Percentiles rank a stretch among this genome's conserved stretches.
Conservation (phyloP, 1,140 invertebrate genomes). For the Druon quercuslanigerum region DNA sequence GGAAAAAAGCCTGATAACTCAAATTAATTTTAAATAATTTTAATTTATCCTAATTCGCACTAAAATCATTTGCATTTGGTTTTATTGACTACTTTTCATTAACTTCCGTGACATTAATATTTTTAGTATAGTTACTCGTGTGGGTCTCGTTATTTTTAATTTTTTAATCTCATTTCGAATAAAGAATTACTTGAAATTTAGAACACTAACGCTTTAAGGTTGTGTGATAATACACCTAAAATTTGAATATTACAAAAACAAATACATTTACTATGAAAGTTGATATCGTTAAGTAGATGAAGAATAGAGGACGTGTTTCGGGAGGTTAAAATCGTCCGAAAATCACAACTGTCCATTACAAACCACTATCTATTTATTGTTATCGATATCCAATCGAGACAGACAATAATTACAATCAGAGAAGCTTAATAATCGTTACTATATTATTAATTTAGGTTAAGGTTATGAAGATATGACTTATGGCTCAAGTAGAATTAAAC, state of each 20-base stretch:
- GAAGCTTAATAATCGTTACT: constrained; percentile 46
- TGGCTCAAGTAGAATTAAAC: constrained; percentile 65
- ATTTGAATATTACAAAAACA: background rate
- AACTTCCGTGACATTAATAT: no score
- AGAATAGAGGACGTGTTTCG: background rate
- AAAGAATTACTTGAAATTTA: no score
- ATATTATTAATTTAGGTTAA: constrained; percentile 51
- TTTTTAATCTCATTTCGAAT: no score
- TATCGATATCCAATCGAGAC: constrained; percentile 52
- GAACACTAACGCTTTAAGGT: no score
- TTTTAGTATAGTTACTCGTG: no score
- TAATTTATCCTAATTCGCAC: no score
- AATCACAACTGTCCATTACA: constrained; percentile 47
- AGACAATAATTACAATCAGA: constrained; percentile 54
- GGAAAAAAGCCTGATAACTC: no score
- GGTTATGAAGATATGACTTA: constrained; percentile 63
- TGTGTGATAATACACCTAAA: no score
- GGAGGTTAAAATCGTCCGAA: constrained; percentile 11
- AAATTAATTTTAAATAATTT: no score
- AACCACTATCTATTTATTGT: constrained; percentile 61
- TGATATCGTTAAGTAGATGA: background rate
- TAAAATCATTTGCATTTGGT: no score
- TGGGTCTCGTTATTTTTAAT: no score
- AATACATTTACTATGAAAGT: background rate
- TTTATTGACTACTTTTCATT: no score